A percentile compares a stretch with the other conserved stretches of the same genome.
These are phyloP conservation scores for Oryzias woworae DNA, from an alignment of 2,113 vertebrate genomes.

Conservation along the genomic window DNA sequence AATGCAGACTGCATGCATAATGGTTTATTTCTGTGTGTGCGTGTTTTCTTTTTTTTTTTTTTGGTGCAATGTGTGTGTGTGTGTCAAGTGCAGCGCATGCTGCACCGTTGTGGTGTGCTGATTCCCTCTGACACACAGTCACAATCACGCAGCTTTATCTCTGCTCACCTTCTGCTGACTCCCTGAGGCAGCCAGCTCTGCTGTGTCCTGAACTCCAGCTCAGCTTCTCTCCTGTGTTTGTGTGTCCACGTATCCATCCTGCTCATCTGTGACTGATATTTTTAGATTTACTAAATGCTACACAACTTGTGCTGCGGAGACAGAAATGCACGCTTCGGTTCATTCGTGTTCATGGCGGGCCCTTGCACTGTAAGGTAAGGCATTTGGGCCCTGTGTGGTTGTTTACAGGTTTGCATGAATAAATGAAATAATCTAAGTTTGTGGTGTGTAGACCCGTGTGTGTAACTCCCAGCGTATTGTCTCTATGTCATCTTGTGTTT, in stretches of 20 bases:
- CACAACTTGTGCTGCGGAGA: slow-evolving; percentile 31
- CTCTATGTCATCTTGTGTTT: slow-evolving; percentile 41
- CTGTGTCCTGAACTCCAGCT: slow-evolving; percentile 58
- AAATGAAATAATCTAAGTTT: slow-evolving; percentile 11
- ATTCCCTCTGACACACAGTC: slow-evolving; percentile 74
- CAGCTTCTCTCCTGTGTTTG: slow-evolving; percentile 21
- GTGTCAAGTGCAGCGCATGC: slow-evolving; percentile 14
- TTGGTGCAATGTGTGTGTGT: slow-evolving; percentile 17
- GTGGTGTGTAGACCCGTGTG: slow-evolving; percentile 2
- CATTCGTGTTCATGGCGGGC: slow-evolving; percentile 18
- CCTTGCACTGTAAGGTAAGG: not conserved
- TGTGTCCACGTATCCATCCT: slow-evolving; percentile 27
- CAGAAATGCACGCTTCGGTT: slow-evolving; percentile 5
- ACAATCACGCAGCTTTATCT: slow-evolving; percentile 76
- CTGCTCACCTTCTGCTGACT: slow-evolving; percentile 75
- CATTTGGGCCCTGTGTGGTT: slow-evolving; percentile 13
- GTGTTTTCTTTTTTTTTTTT: not conserved
- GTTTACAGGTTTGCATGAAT: slow-evolving; percentile 18
- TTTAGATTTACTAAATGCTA: slow-evolving; percentile 56
- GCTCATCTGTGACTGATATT: slow-evolving; percentile 52
- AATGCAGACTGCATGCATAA: slow-evolving; percentile 32
- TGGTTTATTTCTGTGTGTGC: slow-evolving; percentile 10
- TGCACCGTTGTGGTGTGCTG: slow-evolving; percentile 54
- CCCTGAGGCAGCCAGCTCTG: slow-evolving; percentile 67
- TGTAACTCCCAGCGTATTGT: slow-evolving; percentile 31